phyloP scores from a whole-genome alignment of 2,113 vertebrate species.

The Ibidorhyncha struthersii region DNA sequence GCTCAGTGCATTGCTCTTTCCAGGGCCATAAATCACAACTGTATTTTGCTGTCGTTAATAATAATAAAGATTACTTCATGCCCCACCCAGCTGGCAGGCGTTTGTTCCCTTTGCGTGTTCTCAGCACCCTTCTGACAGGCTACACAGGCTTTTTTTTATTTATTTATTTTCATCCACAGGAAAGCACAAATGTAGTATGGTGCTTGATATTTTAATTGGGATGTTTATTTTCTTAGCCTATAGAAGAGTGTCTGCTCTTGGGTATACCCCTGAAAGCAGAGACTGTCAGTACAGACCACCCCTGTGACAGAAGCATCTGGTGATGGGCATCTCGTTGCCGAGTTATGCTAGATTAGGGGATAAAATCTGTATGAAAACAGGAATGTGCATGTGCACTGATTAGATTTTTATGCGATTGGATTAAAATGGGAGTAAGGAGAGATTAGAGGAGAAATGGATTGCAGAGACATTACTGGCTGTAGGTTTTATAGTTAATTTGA shows the following conservation, averaged over 20 bases:
- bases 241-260: not conserved
- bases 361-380: constrained; percentile 32
- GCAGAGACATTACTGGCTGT: not conserved
- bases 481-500: constrained; percentile 48
- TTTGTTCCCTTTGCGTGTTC: not conserved
- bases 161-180: not conserved
- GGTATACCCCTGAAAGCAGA: not conserved
- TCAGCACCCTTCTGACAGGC: not conserved
- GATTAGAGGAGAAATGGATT: constrained; percentile 26
- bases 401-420: constrained; percentile 1
- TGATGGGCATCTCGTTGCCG: not conserved
- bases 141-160: not conserved
- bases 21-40: not conserved
- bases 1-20: not conserved
- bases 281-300: not conserved
- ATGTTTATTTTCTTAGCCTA: not conserved
- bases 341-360: not conserved
- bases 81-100: not conserved
- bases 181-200: not conserved
- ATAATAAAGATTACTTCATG: constrained; percentile 10
- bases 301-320: not conserved
- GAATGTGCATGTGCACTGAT: not conserved
- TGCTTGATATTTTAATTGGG: not conserved
- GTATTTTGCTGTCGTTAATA: not conserved
- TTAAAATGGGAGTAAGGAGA: constrained; percentile 40